Evolutionary conservation across 1,140 invertebrate genomes (phyloP), one percentile per base, ranked within the genome.

Genomic region (Danaus melanippus): DNA sequence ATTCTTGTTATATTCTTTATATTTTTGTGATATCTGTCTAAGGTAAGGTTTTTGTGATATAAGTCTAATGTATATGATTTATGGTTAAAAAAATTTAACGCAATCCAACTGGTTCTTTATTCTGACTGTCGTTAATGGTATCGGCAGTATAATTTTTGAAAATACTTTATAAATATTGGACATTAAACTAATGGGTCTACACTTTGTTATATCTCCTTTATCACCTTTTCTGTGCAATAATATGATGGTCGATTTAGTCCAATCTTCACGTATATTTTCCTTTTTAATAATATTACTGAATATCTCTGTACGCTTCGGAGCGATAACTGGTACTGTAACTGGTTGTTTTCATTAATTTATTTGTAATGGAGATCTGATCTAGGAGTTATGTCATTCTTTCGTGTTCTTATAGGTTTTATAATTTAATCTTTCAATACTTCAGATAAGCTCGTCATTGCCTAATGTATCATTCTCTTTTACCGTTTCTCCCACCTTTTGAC

Each of bases 91-190:
- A 15, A 15, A 1, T 15, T 15, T 1, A 15, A 15, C 15, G 15
- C 1, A 15, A 15, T 15, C 15, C 15, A 15, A 3, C 15, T 15
- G 1, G 15, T 15, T 15, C 1, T 15, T 15, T n/a, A n/a, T n/a
- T n/a, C n/a, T n/a, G n/a, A n/a, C n/a, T n/a, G n/a, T n/a, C n/a
- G n/a, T n/a, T n/a, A n/a, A n/a, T n/a, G n/a, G n/a, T n/a, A n/a
- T n/a, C n/a, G n/a, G 8, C 11, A 46, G n/a, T 40, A 57, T 40
- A 21, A 58, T 60, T 54, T 58, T 60, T 17, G 54, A 50, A 46
- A 62, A 57, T 5, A 56, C 39, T 42, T 56, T 56, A 40, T 61
- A 56, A 8, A 61, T 44, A 17, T 61, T 61, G 8, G 59, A 56
- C 59, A 56, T 56, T 17, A 61, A 46, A 40, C 59, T 61, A 17